Evolutionary conservation across 2,888 invertebrate species (phyloP), one percentile per base, ranked within the genome.

Genomic region (Cephus sareptanus): DNA sequence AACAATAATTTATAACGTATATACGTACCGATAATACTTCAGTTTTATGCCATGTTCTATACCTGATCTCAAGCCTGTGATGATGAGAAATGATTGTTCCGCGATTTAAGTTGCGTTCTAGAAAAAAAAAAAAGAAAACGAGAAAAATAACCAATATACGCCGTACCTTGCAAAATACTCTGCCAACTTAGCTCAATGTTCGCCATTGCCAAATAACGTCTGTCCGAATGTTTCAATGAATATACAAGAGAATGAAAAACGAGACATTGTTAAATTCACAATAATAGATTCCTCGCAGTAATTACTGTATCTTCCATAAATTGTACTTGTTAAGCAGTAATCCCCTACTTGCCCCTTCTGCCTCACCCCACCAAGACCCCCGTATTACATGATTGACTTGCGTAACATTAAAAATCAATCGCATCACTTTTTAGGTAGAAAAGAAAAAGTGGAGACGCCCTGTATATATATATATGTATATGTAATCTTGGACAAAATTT

Each of bases 41-140:
- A 82, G 70, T 83, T 81, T 73, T 83, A 85, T 83, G 85, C 84
- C 85, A 86, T 82, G 83, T 84, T 81, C 82, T 71, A 81, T 88
- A 86, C 86, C 85, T 88, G 86, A 88, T 88, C 84, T 86, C 83
- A 81, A 83, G 85, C 82, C 87, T 89, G 88, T 88, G 88, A 87
- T 88, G 83, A 81, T 83, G 85, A 82, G 79, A 80, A 83, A 78
- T 83, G 75, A 81, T 73, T 76, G 77, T 73, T 69, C 68, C 74
- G 77, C 83, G 81, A 81, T 81, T 84, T 81, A 82, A 79, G 77
- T 85, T 86, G 81, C 81, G 79, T 85, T 84, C 77, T 85, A 82
- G 80, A 82, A 86, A 84, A 69, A 80, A 75, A 12, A 69, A 80
- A 75, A 12, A 13, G 12, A 13, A 37, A 40, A 15, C 4, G 4